Evolutionary conservation across 2,888 invertebrate species (phyloP), one percentile per base, ranked within the genome.

Genomic region (Drosophila phalerata): DNA sequence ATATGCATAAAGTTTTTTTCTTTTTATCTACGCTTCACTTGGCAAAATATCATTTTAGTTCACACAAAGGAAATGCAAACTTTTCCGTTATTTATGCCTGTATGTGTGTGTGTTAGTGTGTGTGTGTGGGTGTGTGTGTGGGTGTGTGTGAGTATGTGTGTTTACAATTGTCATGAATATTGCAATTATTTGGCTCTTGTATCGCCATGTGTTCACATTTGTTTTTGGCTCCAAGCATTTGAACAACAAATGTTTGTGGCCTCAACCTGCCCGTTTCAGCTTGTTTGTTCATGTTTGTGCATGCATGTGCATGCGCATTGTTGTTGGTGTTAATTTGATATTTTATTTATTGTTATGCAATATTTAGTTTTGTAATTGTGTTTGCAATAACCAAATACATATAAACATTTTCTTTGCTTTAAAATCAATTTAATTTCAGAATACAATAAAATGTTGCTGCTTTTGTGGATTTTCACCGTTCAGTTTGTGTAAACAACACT

Each of bases 321-420:
- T 63, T 69, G 61, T 72, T 75, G 85, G 87, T 86, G 88, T 85
- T 85, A 88, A 87, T 88, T 85, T 88, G 73, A 88, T 85, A 84
- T 85, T 87, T 85, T 85, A 89, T 85, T 85, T 84, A 85, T 88
- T 79, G 74, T 73, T 72, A 61, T 88, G 67, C 74, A 84, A 79
- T 88, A 85, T 88, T 86, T 77, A 89, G 77, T 74, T 81, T 74
- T 64, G 69, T 87, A 85, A 87, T 85, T 81, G 85, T 81, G 71
- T 85, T 88, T 88, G 68, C 68, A 57, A 70, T 69, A 71, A 75
- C 64, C 58, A 34, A 58, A 40, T 37, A 49, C 42, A 57, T 25
- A 57, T 45, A 61, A 66, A 22, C 42, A 66, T 42, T 57, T 56
- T 40, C 28, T 43, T 13, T 25, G 52, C 66, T 66, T 85, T 66